Evolutionary conservation across 2,113 vertebrate species (phyloP), one percentile per base, ranked within the genome.

Genomic region (Hyla sarda): DNA sequence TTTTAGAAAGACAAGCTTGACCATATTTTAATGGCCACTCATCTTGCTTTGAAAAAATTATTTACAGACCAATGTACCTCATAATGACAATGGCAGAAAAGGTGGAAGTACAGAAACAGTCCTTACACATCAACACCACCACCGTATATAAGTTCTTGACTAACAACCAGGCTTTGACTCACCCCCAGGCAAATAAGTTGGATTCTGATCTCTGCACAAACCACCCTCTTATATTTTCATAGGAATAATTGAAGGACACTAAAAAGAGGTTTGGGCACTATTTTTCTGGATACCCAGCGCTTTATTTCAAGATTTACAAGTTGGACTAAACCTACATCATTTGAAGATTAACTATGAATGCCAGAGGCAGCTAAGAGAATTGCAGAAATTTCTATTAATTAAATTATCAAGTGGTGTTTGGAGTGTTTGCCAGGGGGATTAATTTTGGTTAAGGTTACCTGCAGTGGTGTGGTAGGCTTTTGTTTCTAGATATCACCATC

Each of bases 11-110:
- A 54, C 21, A 80, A 37, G 37, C 65, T 52, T 86, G 48, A 86
- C 75, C 60, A 78, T 86, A 72, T 86, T 65, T 86, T 54, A 78
- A 56, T 69, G 52, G 76, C 76, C 73, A 72, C 50, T 74, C 65
- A 23, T 80, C 34, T 69, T 85, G 60, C 65, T 86, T 67, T 72
- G 48, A 78, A 65, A 80, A 16, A 8, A n/a, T 34, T 86, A n/a
- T 86, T 76, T 86, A 50, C 28, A 69, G 50, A 81, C 30, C 34
- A 47, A 72, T 71, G 47, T 69, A 72, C 78, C 65, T 72, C 62
- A 78, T 81, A 52, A 62, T 30, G n/a, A 80, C 19, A 56, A 80
- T n/a, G 47, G 17, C 80, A 81, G 78, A 17, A 17, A 47, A 65
- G 23, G 34, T 28, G 50, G 37, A 80, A 16, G 34, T 47, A 58